These are phyloP conservation scores for Mylabris phalerata DNA, from an alignment of 1,140 invertebrate genomes.

Conservation along the genomic window DNA sequence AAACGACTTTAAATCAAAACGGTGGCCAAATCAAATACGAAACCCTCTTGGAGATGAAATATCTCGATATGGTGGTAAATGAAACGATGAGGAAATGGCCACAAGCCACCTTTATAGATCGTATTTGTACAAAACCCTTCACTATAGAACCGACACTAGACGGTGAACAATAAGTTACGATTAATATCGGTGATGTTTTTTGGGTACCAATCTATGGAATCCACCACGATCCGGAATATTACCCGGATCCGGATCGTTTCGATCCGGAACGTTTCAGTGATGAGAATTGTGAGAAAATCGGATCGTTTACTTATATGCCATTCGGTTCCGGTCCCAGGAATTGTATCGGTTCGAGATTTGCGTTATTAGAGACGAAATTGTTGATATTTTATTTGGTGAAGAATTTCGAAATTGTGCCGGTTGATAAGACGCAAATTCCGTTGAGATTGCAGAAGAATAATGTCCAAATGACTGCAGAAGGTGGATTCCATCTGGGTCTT, in stretches of 20 bases:
- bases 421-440: conserved; percentile 21
- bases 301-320: conserved; percentile 27
- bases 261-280: conserved; percentile 39
- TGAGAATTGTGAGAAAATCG: conserved; percentile 26
- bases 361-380: conserved; percentile 24
- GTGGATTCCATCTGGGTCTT: no score
- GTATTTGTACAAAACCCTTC: conserved; percentile 1
- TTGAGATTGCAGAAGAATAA: no score
- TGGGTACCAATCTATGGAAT: conserved; percentile 20
- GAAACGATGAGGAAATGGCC: conserved; percentile 8
- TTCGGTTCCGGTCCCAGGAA: conserved; percentile 45
- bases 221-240: conserved; percentile 42
- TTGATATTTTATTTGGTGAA: conserved; percentile 20
- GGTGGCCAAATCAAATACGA: conserved; percentile 20
- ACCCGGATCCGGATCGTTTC: conserved; percentile 49
- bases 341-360: conserved; percentile 46
- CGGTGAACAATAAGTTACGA: conserved; percentile 2
- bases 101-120: background rate
- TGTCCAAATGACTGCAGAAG: no score
- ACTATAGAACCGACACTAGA: background rate
- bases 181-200: conserved; percentile 6
- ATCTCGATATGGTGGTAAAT: conserved; percentile 25
- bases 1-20: background rate
- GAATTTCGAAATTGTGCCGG: conserved; percentile 19
- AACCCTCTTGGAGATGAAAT: conserved; percentile 15